Evolutionary conservation across 2,888 invertebrate species (phyloP), one percentile per base, ranked within the genome.

Genomic region (Euphydryas editha): DNA sequence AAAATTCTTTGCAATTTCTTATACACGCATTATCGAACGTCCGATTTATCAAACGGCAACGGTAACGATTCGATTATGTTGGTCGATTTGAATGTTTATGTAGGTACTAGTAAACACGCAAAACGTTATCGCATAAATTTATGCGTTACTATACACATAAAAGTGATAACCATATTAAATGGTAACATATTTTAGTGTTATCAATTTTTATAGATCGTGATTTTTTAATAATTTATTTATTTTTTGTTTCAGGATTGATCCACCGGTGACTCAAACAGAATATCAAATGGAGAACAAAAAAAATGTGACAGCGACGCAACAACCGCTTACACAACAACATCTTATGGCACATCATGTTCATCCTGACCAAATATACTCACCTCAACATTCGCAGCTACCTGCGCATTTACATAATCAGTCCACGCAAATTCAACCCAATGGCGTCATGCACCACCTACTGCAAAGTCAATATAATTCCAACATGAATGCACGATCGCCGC

Each of bases 231-330:
- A 15, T n/a, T 7, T 20, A 39, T 30, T 70, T 8, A 1, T 71
- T 73, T 77, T 70, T 72, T 87, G 84, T 92, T 92, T 58, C 90
- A 96, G 96, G 95, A 94, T 96, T 91, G 95, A 95, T 83, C 95
- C 95, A 81, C 95, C 95, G 75, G 94, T 94, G 81, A 92, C 95
- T 73, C 95, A 94, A 82, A 90, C 87, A 69, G 85, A 90, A 86
- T 86, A 93, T 88, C 83, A 93, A 83, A 95, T 95, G 95, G 95
- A 95, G 86, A 94, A 94, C 83, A 95, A 95, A 85, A 94, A 93
- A 78, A 76, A 85, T 68, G 81, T 84, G 39, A 92, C 93, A 54
- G 90, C 93, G 18, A 92, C 94, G 56, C 94, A 94, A 71, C 94
- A 94, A 81, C 94, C 94, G 51, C 88, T 93, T 21, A 88, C 88